A percentile compares a stretch with the other conserved stretches of the same genome.
phyloP scores from a whole-genome alignment of 2,888 invertebrate species.

The Aquatica leii region DNA sequence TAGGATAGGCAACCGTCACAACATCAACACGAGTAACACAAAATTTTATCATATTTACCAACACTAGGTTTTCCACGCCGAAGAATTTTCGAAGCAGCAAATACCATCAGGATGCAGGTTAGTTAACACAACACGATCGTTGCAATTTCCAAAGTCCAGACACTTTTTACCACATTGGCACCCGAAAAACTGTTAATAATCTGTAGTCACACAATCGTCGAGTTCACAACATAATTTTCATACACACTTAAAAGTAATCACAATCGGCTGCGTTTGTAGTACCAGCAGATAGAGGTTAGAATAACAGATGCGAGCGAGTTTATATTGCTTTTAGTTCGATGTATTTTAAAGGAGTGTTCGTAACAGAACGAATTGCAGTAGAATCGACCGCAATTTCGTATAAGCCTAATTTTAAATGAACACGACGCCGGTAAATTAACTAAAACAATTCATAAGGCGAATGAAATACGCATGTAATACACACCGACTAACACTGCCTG shows the following conservation, averaged over 20 bases:
- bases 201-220: neutral
- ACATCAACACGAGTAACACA: neutral
- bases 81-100: neutral
- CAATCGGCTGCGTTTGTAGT: neutral
- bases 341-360: neutral
- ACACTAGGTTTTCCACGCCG: neutral
- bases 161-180: constrained; percentile 5
- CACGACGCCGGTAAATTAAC: constrained; percentile 2
- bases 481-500: neutral
- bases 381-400: neutral
- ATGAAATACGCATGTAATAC: neutral
- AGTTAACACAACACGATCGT: neutral
- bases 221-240: neutral
- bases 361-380: no score
- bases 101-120: neutral
- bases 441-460: constrained; percentile 5
- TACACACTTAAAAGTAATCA: constrained; percentile 8
- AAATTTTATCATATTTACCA: neutral
- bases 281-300: constrained; percentile 3
- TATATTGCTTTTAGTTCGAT: constrained; percentile 3
- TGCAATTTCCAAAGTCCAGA: neutral
- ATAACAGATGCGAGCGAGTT: neutral
- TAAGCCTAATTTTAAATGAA: neutral
- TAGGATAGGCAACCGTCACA: constrained; percentile 1
- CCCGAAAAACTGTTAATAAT: neutral